These are phyloP conservation scores for Brachyrhaphis roseni DNA, from an alignment of 2,797 vertebrate species.

Conservation along the genomic window DNA sequence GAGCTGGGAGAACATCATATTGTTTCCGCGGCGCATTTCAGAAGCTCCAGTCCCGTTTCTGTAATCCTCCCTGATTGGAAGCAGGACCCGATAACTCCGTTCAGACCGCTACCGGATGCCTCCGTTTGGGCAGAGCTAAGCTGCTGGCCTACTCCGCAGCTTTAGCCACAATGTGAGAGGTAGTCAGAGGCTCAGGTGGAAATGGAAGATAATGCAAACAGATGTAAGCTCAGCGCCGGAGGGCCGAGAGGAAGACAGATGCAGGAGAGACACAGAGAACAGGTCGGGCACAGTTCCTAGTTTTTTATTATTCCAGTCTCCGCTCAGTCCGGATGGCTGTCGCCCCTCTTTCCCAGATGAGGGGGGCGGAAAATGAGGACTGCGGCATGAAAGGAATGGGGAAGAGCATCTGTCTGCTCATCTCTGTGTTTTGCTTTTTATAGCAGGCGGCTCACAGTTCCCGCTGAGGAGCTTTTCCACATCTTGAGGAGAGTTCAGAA, in stretches of 20 bases:
- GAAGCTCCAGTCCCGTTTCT: slow-evolving; percentile 15
- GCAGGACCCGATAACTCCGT: slow-evolving; percentile 55
- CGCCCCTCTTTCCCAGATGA: slow-evolving; percentile 4
- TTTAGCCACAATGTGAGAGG: slow-evolving; percentile 52
- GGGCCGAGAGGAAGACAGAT: slow-evolving; percentile 52
- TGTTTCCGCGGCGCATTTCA: slow-evolving; percentile 43
- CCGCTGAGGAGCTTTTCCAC: slow-evolving; percentile 69
- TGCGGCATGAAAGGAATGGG: slow-evolving; percentile 66
- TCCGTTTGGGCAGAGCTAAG: slow-evolving; percentile 62
- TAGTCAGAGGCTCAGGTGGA: slow-evolving; percentile 61
- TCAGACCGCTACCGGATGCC: slow-evolving; percentile 40
- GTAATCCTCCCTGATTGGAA: slow-evolving; percentile 72
- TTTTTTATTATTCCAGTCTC: slow-evolving; percentile 61
- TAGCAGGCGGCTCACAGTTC: slow-evolving; percentile 61
- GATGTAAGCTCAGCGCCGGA: slow-evolving; percentile 38
- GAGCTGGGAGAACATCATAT: slow-evolving; percentile 36
- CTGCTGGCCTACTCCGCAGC: slow-evolving; percentile 47
- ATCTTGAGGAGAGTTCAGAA: slow-evolving; percentile 73
- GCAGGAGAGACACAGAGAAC: slow-evolving; percentile 29
- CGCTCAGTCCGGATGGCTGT: slow-evolving; percentile 39
- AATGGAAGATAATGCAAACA: slow-evolving; percentile 62
- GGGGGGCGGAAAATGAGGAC: slow-evolving; percentile 40
- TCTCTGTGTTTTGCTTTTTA: slow-evolving; percentile 57
- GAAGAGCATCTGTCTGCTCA: slow-evolving; percentile 63
- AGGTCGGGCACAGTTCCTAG: slow-evolving; percentile 37